Evolutionary conservation across 2,113 vertebrate genomes (phyloP).

Genomic region (Perca fluviatilis): DNA sequence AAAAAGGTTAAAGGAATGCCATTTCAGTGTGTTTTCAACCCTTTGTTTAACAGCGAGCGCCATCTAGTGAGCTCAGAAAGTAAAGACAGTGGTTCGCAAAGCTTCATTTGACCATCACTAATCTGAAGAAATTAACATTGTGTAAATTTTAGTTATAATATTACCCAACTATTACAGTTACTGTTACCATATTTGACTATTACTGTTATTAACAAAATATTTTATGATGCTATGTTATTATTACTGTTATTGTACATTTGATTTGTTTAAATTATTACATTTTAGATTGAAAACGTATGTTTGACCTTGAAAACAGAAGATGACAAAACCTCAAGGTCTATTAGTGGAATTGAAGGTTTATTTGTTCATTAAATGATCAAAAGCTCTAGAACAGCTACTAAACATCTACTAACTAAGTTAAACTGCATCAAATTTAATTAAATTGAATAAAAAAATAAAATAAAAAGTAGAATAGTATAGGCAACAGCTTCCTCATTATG

Average conservation of each 20-base stretch:
- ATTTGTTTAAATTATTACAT: neutral
- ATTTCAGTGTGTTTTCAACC: too few relatives aligned
- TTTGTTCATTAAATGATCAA: neutral
- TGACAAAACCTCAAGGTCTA: too few relatives aligned
- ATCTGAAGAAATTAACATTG: neutral
- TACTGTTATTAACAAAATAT: neutral
- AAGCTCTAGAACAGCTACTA: neutral
- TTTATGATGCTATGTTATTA: neutral
- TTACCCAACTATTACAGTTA: neutral
- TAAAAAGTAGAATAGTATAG: neutral
- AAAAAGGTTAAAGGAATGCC: too few relatives aligned
- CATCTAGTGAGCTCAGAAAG: too few relatives aligned
- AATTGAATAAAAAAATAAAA: neutral
- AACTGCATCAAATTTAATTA: neutral
- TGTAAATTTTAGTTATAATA: neutral
- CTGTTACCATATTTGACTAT: neutral
- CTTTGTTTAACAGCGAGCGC: too few relatives aligned
- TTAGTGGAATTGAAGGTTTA: too few relatives aligned
- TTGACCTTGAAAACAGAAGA: neutral
- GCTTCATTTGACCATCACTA: too few relatives aligned
- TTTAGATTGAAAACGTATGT: neutral
- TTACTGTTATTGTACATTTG: neutral
- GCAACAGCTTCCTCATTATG: neutral
- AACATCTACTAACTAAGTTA: neutral
- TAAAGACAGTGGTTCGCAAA: too few relatives aligned